Base-by-base conservation (phyloP, 1,140 invertebrate genomes). In the Bilobella aurantiaca region DNA sequence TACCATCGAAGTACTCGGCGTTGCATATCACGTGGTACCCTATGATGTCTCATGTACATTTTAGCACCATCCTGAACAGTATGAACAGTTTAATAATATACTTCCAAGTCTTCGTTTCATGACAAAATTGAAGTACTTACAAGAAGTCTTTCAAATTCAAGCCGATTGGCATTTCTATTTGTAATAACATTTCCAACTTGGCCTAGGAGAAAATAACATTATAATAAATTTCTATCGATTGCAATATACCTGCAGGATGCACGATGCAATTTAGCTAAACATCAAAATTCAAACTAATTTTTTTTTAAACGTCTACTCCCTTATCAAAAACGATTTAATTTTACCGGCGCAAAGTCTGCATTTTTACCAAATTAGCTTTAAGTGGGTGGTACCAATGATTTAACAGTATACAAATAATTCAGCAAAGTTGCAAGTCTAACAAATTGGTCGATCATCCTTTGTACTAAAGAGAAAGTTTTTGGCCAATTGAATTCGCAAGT, bases 171-270 rank as follows among this genome's bases (percentile, higher is more conserved):
- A 77, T 96, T 97, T 69, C 92, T 84, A 79, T 97, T 97, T 2
- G 93, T 96, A 75, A 96, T 96, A 70, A 96, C 93, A 78, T 96
- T 96, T 63, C 94, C 93, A 34, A 97, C 93, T 84, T 97, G 93
- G 58, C 93, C 86, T 87, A 77, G 23, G 69, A 77, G 70, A 70
- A 53, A 59, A 62, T 8, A 60, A 32, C 16, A 21, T 18, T 56
- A n/a, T 56, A 23, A 56, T 14, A 23, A 23, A 56, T 56, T n/a
- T n/a, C n/a, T n/a, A 18, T 42, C 8, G 18, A 18, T 18, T 42
- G 8, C 18, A 42, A 18, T 42, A 42, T 12, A 42, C 18, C 18
- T 8, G 8, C 8, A 42, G 18, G 18, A 42, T 42, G 8, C 8
- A 18, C 34, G 34, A 42, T 8, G 8, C 34, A 12, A 42, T 8